Evolutionary conservation across 2,888 invertebrate genomes (phyloP).

Genomic region (Drosophila recens): DNA sequence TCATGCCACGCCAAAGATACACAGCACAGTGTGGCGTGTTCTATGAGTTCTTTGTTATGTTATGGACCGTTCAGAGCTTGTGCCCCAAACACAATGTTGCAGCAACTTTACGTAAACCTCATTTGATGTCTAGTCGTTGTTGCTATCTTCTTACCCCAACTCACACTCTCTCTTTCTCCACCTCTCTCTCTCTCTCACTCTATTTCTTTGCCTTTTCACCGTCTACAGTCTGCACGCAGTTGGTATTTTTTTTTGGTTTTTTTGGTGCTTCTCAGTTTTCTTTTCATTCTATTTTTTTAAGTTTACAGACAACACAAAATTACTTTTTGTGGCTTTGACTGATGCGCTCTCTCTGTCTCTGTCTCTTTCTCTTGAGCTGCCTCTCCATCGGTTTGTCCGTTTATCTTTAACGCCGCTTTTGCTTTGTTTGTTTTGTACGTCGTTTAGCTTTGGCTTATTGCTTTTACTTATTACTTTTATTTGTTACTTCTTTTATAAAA

Average conservation of each 20-base stretch:
- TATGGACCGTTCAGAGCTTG: constrained; percentile 1
- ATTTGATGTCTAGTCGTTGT: constrained; percentile 41
- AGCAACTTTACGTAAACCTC: constrained; percentile 46
- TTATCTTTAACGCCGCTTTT: constrained; percentile 40
- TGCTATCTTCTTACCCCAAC: not conserved
- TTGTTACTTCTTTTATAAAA: constrained; percentile 44
- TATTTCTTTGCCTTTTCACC: not conserved
- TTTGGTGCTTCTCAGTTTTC: constrained; percentile 19
- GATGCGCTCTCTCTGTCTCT: not conserved
- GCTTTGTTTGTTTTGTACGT: constrained; percentile 40
- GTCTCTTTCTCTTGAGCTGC: constrained; percentile 5
- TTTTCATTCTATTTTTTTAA: constrained; percentile 36
- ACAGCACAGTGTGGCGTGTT: constrained; percentile 17
- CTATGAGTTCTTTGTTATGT: constrained; percentile 27
- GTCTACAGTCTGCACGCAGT: constrained; percentile 39
- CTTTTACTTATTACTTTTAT: constrained; percentile 41
- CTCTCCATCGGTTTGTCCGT: constrained; percentile 24
- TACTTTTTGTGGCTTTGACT: constrained; percentile 64
- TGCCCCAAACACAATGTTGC: constrained; percentile 16
- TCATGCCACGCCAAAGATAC: constrained; percentile 19
- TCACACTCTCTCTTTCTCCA: not conserved
- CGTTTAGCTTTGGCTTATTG: constrained; percentile 39
- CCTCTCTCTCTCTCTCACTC: not conserved
- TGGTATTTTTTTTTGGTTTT: constrained; percentile 20
- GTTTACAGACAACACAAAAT: constrained; percentile 54